Conservation (phyloP, 2,113 vertebrate genomes). For the Melanerpes formicivorus region DNA sequence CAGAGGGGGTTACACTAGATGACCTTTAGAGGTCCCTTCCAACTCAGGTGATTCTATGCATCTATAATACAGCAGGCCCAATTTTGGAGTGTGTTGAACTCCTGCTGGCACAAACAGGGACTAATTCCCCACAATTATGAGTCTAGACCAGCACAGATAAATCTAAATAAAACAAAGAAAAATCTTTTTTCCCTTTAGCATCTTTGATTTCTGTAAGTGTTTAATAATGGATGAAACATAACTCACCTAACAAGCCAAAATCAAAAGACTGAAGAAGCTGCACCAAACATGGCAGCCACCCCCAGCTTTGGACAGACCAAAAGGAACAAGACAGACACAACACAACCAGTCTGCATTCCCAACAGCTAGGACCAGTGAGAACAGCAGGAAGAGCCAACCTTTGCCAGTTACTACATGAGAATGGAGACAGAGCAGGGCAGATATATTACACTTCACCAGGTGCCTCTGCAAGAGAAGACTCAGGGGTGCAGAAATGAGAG, state of each 20-base stretch:
- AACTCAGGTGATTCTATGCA: too few relatives aligned
- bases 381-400: not conserved
- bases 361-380: not conserved
- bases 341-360: not conserved
- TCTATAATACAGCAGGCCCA: not conserved
- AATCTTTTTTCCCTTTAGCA: not conserved
- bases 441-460: not conserved
- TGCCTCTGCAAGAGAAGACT: not conserved
- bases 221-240: not conserved
- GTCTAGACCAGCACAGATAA: not conserved
- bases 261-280: not conserved
- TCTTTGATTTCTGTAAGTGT: not conserved
- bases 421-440: not conserved
- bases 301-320: not conserved
- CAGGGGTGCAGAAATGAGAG: not conserved
- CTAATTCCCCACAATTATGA: not conserved
- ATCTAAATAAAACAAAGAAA: not conserved
- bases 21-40: too few relatives aligned
- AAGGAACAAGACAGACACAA: not conserved
- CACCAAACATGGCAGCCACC: not conserved
- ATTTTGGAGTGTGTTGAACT: not conserved
- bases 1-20: too few relatives aligned
- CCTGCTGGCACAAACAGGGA: not conserved
- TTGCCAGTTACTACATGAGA: not conserved
- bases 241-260: not conserved